Evolutionary conservation across 2,888 invertebrate genomes (phyloP).

Genomic region (Ormyrus rosae): DNA sequence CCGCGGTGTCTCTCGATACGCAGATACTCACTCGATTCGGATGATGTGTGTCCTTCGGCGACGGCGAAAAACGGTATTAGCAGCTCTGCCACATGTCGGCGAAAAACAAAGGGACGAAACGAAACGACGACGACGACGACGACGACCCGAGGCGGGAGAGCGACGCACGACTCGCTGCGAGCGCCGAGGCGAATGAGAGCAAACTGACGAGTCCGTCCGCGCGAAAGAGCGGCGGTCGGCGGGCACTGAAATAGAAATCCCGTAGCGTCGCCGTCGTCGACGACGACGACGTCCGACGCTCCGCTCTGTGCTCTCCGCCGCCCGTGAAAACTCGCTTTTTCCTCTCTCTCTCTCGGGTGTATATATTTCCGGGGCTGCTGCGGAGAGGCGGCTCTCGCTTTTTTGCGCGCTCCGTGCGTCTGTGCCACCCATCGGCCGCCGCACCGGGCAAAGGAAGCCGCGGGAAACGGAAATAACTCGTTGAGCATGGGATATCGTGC

Average conservation of each 20-base stretch:
- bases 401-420: no score
- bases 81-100: no score
- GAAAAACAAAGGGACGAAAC: no score
- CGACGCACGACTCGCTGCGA: background rate
- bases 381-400: no score
- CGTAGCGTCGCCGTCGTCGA: background rate
- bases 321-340: no score
- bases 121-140: no score
- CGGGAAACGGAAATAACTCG: slow-evolving; percentile 42
- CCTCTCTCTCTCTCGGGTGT: background rate
- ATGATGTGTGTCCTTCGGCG: no score
- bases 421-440: background rate
- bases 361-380: slow-evolving; percentile 2
- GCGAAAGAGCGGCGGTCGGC: background rate
- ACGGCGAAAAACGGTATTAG: no score
- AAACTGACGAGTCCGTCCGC: background rate
- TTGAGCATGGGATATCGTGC: background rate
- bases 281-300: background rate
- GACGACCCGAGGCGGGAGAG: no score
- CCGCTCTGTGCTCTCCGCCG: background rate
- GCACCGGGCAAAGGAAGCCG: slow-evolving; percentile 21
- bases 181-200: background rate
- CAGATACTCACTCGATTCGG: no score
- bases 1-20: no score
- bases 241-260: slow-evolving; percentile 43